Base-by-base conservation (phyloP, 2,888 invertebrate species). In the Spilosoma lubricipeda region DNA sequence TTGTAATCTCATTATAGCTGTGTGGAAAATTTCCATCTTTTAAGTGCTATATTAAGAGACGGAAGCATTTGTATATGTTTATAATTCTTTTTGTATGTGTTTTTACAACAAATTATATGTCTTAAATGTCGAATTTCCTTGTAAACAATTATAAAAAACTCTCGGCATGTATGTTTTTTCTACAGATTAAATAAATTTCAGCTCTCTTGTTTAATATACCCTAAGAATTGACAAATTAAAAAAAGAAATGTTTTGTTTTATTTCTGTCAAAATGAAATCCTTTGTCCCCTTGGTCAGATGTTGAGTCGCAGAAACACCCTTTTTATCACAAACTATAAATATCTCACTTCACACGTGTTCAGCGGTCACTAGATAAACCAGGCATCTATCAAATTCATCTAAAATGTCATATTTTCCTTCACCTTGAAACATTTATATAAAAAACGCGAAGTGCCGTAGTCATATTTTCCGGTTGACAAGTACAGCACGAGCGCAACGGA, bases 401-500 rank as follows among this genome's bases (percentile, higher is more conserved):
- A 63, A 5, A 30, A 63, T 30, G 30, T 13, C 18, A 7, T 3
- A 15, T 63, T 63, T 63, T 63, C 3, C 30, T 63, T 63, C 63
- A 48, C 67, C 48, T 67, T 67, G 30, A 48, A 67, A 48, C 11
- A 67, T 20, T 67, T 33, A 45, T 5, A 67, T 67, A 48, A 48
- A 67, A 67, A 48, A 80, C 77, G 80, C 72, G 75, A 75, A 78
- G 59, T 74, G 72, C 73, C 77, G 71, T 56, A 75, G 76, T 80
- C 72, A 84, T 75, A 79, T 85, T 86, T 86, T 87, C 83, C 83
- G 75, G 36, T 73, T 70, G 79, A 80, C 80, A 80, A 81, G 76
- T 77, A 84, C 83, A 84, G 81, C 82, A 81, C 74, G 79, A 81
- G 79, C 78, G 84, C 81, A 83, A 87, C 85, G 85, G 88, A 85